phyloP scores from a whole-genome alignment of 2,797 vertebrate species.

The Loris lydekkerianus region DNA sequence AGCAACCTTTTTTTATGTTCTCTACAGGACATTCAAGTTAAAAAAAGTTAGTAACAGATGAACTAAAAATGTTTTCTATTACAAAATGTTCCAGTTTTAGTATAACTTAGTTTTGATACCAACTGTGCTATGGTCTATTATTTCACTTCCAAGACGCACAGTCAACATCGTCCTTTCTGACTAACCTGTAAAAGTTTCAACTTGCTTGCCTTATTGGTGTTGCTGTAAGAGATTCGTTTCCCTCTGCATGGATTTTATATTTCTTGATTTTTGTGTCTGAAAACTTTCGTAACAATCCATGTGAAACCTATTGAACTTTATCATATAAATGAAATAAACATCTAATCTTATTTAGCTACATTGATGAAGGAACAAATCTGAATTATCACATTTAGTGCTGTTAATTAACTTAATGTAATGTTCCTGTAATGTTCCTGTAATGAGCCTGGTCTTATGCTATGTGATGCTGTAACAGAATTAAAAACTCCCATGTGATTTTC shows the following conservation, averaged over 20 bases:
- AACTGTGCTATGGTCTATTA: too few relatives aligned
- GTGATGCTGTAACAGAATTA: background rate
- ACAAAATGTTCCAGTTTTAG: background rate
- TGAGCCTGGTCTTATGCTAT: background rate
- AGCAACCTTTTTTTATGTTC: background rate
- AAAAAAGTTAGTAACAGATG: background rate
- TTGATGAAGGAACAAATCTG: background rate
- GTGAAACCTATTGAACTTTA: background rate
- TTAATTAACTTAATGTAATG: background rate
- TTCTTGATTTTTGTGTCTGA: too few relatives aligned
- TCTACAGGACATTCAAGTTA: background rate
- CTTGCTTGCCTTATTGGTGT: too few relatives aligned
- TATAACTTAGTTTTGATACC: background rate
- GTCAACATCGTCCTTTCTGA: too few relatives aligned
- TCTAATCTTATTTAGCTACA: background rate
- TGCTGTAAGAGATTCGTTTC: too few relatives aligned
- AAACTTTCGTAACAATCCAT: too few relatives aligned
- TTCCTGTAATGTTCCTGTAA: background rate
- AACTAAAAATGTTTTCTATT: background rate
- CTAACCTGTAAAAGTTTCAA: too few relatives aligned
- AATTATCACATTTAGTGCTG: background rate
- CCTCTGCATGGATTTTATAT: too few relatives aligned
- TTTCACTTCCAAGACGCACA: too few relatives aligned
- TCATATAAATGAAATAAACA: background rate
- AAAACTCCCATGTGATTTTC: background rate